Conservation (phyloP, 2,113 vertebrate genomes). For the Atractosteus spatula region DNA sequence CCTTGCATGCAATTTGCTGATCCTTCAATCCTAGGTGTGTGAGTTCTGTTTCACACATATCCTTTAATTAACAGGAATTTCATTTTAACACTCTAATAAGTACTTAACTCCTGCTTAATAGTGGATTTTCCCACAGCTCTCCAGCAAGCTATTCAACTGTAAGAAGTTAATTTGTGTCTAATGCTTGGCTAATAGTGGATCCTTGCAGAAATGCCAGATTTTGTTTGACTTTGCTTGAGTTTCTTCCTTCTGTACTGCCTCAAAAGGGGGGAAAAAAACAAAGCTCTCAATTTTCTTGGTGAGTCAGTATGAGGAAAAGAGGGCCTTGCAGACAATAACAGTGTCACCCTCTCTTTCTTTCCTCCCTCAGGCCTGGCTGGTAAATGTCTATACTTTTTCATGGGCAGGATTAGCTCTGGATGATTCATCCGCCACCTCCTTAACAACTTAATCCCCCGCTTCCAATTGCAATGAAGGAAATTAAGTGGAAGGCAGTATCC, state of each 20-base stretch:
- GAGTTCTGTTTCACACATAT: slow-evolving; percentile 67
- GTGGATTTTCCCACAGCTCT: slow-evolving; percentile 71
- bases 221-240: slow-evolving; percentile 42
- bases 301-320: too few relatives aligned
- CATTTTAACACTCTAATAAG: slow-evolving; percentile 67
- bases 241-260: slow-evolving; percentile 35
- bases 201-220: slow-evolving; percentile 47
- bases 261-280: background rate
- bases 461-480: background rate
- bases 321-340: too few relatives aligned
- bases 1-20: too few relatives aligned
- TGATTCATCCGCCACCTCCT: background rate
- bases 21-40: slow-evolving; percentile 45
- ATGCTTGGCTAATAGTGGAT: slow-evolving; percentile 72
- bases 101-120: slow-evolving; percentile 71
- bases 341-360: too few relatives aligned
- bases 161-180: slow-evolving; percentile 73
- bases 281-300: too few relatives aligned
- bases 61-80: slow-evolving; percentile 70
- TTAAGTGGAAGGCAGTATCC: background rate
- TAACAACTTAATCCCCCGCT: slow-evolving; percentile 1
- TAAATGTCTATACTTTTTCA: background rate
- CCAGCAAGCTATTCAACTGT: slow-evolving; percentile 61
- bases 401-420: slow-evolving; percentile 9
- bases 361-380: background rate